Conservation (phyloP, 1,140 invertebrate species). For the Leptinotarsa texana region DNA sequence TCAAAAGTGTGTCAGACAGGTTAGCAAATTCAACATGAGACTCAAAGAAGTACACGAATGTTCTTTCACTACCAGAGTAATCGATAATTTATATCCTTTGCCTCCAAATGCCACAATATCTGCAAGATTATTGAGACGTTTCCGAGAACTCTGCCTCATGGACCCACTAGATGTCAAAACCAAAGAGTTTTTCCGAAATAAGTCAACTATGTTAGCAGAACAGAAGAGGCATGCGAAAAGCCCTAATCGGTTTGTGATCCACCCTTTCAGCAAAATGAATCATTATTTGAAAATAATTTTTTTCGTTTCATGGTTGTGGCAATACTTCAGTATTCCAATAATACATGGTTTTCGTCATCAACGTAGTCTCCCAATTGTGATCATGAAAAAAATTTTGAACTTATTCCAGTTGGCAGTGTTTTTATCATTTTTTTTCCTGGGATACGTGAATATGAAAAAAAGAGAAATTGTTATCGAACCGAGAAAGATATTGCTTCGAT, state of each 20-base stretch:
- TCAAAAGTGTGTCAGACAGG: too few species aligned
- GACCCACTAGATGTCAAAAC: conserved; percentile 26
- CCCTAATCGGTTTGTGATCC: conserved; percentile 26
- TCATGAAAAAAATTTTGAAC: not conserved
- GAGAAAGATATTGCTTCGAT: conserved; percentile 21
- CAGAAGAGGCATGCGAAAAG: conserved; percentile 31
- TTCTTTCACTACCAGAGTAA: not conserved
- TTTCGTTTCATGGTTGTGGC: conserved; percentile 28
- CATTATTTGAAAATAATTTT: conserved; percentile 22
- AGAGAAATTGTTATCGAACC: conserved; percentile 34
- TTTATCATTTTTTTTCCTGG: conserved; percentile 26
- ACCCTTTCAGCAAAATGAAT: conserved; percentile 34
- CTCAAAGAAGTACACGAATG: not conserved
- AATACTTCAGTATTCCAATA: not conserved
- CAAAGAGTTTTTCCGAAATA: conserved; percentile 32
- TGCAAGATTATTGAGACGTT: conserved; percentile 12
- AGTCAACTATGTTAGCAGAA: conserved; percentile 30
- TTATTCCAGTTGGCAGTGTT: not conserved
- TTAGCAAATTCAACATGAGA: not conserved
- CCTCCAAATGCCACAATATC: conserved; percentile 31
- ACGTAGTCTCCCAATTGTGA: not conserved
- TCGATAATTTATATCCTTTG: conserved; percentile 15
- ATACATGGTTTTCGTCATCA: not conserved
- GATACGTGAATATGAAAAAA: conserved; percentile 28
- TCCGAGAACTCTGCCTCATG: conserved; percentile 23